Base-by-base conservation (phyloP, 2,797 vertebrate genomes). In the Halcyon leucocephala region DNA sequence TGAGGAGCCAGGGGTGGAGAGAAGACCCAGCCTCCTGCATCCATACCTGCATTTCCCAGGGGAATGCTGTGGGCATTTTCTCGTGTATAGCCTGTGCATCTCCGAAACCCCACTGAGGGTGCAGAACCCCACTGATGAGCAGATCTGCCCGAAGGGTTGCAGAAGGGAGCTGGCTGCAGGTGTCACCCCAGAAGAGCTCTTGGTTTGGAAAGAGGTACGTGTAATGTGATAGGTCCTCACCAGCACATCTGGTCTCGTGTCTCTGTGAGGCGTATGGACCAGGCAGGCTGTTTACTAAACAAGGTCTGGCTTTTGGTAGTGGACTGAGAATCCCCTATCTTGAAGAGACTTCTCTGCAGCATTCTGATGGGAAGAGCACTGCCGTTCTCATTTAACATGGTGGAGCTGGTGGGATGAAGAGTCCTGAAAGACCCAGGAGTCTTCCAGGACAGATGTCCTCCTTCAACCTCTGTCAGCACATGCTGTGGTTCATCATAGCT, bases 71-170 rank as follows among this genome's bases (percentile, higher is more conserved):
- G 29, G 28, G 14, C 4, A 3, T 79, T 65, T 86, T 51, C 55
- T 92, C 6, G 16, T 2, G 0, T 49, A 8, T 11, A 37, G 14
- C 51, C 46, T 69, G 4, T 21, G 19, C 37, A 5, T 91, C 58
- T 58, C 54, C 3, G 4, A 57, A 76, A 57, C 33, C 16, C n/a
- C 1, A 0, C 0, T 15, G 79, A 54, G 52, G 9, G 24, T 42
- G 14, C 42, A 79, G 35, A 39, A 35, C 33, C 33, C 46, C 66
- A 13, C 22, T 0, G 2, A 12, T 3, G 3, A 66, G 48, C 26
- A 57, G 28, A 49, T 70, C 42, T 86, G 25, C 31, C 48, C 20
- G 4, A 41, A n/a, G 2, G 21, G 29, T 22, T 60, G 76, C 69
- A 82, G 28, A 33, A 0, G 3, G 20, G 35, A 66, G 55, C n/a